phyloP scores from a whole-genome alignment of 1,140 invertebrate species.

The Melipona quadrifasciata region DNA sequence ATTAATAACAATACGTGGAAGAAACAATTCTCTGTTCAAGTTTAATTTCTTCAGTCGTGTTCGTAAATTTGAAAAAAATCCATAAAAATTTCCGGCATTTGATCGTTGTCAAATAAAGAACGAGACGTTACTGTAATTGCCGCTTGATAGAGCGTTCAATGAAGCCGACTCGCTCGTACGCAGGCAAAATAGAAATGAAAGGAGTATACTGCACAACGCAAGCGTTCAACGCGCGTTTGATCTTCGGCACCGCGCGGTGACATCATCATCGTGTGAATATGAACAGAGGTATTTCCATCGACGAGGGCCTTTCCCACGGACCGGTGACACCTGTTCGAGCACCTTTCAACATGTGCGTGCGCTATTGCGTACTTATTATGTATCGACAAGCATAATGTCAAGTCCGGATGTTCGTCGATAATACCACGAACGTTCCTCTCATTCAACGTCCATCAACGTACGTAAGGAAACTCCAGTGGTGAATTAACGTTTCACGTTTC shows the following conservation, averaged over 20 bases:
- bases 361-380: neutral
- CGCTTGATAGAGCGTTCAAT: neutral
- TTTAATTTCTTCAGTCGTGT: too few species aligned
- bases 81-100: neutral
- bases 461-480: slow-evolving; percentile 10
- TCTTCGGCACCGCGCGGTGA: neutral
- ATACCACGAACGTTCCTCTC: neutral
- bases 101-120: neutral
- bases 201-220: neutral
- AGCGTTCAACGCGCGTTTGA: neutral
- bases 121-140: neutral
- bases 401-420: slow-evolving; percentile 2
- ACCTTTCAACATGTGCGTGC: slow-evolving; percentile 15
- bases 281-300: slow-evolving; percentile 8
- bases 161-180: neutral
- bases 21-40: too few species aligned
- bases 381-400: neutral
- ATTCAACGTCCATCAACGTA: neutral
- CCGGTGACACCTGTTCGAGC: slow-evolving; percentile 31
- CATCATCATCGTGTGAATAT: slow-evolving; percentile 15
- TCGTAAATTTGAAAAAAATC: too few species aligned
- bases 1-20: too few species aligned
- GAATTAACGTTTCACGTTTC: neutral
- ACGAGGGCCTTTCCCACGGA: slow-evolving; percentile 38
- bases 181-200: neutral